These are phyloP conservation scores for Platorchestia sp. DNA, from an alignment of 1,140 invertebrate species.

Conservation along the genomic window DNA sequence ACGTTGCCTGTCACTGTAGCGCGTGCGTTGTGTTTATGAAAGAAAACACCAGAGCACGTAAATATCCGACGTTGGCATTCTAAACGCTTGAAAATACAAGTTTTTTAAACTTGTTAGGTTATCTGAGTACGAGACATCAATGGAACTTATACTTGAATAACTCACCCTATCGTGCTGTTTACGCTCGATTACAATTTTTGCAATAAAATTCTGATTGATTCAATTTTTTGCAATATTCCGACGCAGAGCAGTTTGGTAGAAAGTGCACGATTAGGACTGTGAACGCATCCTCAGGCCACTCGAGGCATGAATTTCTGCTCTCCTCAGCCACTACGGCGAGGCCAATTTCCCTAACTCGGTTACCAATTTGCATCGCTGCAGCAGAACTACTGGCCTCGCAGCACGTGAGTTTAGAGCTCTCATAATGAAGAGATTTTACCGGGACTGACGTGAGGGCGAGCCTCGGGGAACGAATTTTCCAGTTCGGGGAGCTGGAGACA, in stretches of 20 bases:
- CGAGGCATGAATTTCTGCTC: background rate
- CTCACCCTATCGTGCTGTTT: too few relatives aligned
- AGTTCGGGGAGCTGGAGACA: background rate
- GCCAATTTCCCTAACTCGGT: background rate
- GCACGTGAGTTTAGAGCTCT: background rate
- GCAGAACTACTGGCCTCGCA: too few relatives aligned
- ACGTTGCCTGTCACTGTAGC: background rate
- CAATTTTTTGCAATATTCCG: background rate
- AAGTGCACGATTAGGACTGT: background rate
- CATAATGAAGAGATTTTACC: background rate
- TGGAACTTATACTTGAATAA: too few relatives aligned
- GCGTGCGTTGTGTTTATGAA: background rate
- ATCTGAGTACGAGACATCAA: background rate
- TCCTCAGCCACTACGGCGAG: background rate
- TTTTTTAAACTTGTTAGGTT: background rate
- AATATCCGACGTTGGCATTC: background rate
- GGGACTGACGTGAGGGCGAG: background rate
- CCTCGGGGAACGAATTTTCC: background rate
- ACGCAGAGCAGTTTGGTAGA: background rate
- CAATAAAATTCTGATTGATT: too few relatives aligned
- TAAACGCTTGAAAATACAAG: background rate
- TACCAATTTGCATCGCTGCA: background rate
- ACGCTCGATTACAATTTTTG: too few relatives aligned
- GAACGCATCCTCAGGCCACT: too few relatives aligned
- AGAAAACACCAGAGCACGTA: background rate